These are phyloP conservation scores for Lasioglossum oenotherae DNA, from an alignment of 2,888 invertebrate genomes.

Conservation along the genomic window DNA sequence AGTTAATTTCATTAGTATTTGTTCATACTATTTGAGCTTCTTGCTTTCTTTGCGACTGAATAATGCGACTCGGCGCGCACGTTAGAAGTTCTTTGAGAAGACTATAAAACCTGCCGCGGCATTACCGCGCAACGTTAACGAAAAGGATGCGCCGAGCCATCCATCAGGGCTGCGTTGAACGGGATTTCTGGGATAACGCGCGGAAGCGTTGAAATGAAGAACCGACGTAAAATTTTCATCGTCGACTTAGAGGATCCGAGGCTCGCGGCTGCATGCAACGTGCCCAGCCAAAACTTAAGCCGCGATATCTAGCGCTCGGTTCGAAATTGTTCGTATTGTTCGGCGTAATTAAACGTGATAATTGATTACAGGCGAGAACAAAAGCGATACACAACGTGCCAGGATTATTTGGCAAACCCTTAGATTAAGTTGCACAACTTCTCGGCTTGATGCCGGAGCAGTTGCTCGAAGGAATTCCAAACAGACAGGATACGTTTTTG, in stretches of 20 bases:
- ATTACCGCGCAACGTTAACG: constrained; percentile 38
- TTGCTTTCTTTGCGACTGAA: background rate
- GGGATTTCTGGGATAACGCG: constrained; percentile 43
- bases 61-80: background rate
- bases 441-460: background rate
- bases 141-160: constrained; percentile 47
- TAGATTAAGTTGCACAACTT: constrained; percentile 3
- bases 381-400: constrained; percentile 25
- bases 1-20: background rate
- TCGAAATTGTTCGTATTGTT: constrained; percentile 33
- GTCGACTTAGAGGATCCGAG: constrained; percentile 23
- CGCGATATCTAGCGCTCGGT: constrained; percentile 22
- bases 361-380: constrained; percentile 46
- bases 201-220: constrained; percentile 39
- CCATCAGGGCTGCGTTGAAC: constrained; percentile 43
- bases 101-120: constrained; percentile 24
- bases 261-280: background rate
- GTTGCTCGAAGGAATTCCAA: background rate
- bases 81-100: constrained; percentile 2
- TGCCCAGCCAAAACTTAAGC: constrained; percentile 33
- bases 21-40: background rate
- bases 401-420: constrained; percentile 11
- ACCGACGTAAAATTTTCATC: constrained; percentile 45
- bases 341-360: constrained; percentile 47
- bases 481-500: background rate